Evolutionary conservation across 2,888 invertebrate genomes (phyloP).

Genomic region (Drosophila atroscutellata): DNA sequence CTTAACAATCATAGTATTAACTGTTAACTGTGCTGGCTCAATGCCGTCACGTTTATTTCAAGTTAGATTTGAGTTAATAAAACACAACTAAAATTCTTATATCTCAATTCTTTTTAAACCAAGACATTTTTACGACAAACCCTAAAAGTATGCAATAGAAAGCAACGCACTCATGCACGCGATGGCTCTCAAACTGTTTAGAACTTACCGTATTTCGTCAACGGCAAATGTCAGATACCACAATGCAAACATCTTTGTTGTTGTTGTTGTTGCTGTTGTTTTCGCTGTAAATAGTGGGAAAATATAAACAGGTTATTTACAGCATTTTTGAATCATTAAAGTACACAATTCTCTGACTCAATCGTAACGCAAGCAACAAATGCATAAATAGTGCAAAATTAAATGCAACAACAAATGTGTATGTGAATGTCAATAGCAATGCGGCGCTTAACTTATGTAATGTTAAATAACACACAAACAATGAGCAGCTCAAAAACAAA

Average conservation of each 20-base stretch:
- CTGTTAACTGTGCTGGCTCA: not conserved
- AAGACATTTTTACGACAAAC: not conserved
- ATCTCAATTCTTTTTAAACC: not conserved
- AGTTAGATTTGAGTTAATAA: not conserved
- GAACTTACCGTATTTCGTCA: conserved; percentile 84
- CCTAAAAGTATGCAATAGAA: conserved; percentile 49
- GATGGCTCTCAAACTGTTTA: conserved; percentile 32
- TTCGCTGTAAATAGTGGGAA: conserved; percentile 67
- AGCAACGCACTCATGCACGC: not conserved
- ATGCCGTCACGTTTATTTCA: not conserved
- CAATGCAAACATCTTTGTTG: conserved; percentile 82
- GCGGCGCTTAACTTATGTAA: conserved; percentile 1
- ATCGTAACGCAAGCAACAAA: not conserved
- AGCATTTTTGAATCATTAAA: conserved; percentile 15
- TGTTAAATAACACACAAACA: conserved; percentile 7
- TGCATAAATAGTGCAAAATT: not conserved
- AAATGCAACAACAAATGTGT: not conserved
- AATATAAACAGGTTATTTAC: conserved; percentile 32
- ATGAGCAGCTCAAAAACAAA: not conserved
- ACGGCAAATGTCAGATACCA: conserved; percentile 84
- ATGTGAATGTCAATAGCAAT: conserved; percentile 7
- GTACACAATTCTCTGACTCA: conserved; percentile 17
- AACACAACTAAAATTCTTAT: not conserved
- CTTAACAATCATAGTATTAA: not conserved
- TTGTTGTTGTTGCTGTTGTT: conserved; percentile 33